Percentiles rank a stretch among this genome's conserved stretches.
phyloP scores from a whole-genome alignment of 2,797 vertebrate genomes.

The Gadopsis bispinosus region DNA sequence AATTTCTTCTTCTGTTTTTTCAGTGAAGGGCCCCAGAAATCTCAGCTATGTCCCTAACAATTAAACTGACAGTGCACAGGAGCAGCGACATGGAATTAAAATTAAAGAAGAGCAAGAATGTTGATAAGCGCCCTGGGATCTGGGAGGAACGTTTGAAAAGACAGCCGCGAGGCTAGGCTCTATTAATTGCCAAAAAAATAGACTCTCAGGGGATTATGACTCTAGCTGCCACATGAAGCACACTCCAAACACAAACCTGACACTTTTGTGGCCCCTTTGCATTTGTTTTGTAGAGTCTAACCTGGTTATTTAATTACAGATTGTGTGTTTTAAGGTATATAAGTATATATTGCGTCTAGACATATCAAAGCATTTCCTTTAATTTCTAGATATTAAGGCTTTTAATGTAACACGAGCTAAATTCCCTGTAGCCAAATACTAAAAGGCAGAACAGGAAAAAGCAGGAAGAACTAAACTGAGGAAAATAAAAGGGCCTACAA shows the following conservation, averaged over 20 bases:
- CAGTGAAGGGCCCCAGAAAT: constrained; percentile 21
- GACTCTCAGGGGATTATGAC: constrained; percentile 55
- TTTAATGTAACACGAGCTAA: constrained; percentile 3
- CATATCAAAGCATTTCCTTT: background rate
- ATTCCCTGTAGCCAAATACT: background rate
- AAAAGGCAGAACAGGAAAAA: constrained; percentile 33
- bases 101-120: constrained; percentile 51
- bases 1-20: background rate
- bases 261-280: background rate
- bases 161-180: constrained; percentile 35
- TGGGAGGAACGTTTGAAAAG: constrained; percentile 43
- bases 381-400: background rate
- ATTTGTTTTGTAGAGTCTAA: background rate
- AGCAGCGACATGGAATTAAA: constrained; percentile 55
- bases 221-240: constrained; percentile 54
- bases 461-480: background rate
- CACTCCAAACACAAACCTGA: constrained; percentile 32
- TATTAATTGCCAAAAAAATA: constrained; percentile 64
- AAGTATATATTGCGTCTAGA: background rate
- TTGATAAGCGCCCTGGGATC: constrained; percentile 61
- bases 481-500: constrained; percentile 19
- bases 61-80: constrained; percentile 28
- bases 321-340: background rate
- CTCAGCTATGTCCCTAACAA: constrained; percentile 31
- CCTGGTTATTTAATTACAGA: background rate